phyloP scores from a whole-genome alignment of 2,888 invertebrate species.

The Epirrhoe tristata region DNA sequence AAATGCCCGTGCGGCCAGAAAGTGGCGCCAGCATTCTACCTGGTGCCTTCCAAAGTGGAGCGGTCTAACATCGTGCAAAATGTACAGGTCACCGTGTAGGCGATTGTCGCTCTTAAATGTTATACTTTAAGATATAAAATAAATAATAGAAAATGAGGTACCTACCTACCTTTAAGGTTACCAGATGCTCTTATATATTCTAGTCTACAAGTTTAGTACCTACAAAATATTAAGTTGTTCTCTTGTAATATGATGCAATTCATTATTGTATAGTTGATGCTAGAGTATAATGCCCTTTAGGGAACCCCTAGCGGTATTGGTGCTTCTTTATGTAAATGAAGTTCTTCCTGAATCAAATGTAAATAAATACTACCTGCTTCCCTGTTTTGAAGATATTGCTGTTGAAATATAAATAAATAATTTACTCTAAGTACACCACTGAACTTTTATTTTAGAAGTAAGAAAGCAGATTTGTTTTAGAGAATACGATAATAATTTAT shows the following conservation, averaged over 20 bases:
- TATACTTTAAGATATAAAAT: slow-evolving; percentile 2
- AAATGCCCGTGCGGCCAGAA: slow-evolving; percentile 96
- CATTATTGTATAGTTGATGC: neutral
- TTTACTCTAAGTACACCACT: too few species aligned
- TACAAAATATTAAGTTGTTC: neutral
- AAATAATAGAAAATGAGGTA: too few species aligned
- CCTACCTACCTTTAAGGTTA: too few species aligned
- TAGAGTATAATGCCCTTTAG: neutral
- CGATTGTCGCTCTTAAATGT: neutral
- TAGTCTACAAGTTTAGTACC: slow-evolving; percentile 1
- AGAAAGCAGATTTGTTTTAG: too few species aligned
- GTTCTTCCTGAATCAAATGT: slow-evolving; percentile 22
- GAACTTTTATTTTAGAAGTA: too few species aligned
- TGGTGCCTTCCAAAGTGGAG: slow-evolving; percentile 96
- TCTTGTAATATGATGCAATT: neutral
- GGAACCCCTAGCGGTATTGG: slow-evolving; percentile 36
- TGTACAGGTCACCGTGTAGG: slow-evolving; percentile 91
- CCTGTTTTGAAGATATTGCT: slow-evolving; percentile 11
- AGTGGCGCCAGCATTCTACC: slow-evolving; percentile 96
- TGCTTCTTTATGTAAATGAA: slow-evolving; percentile 27
- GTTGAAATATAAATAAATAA: slow-evolving; percentile 14
- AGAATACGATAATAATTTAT: too few species aligned
- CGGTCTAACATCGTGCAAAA: slow-evolving; percentile 95
- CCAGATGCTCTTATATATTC: too few species aligned
- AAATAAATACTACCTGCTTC: slow-evolving; percentile 9